A percentile compares a stretch with the other conserved stretches of the same genome.
Evolutionary conservation across 2,113 vertebrate genomes (phyloP).

Genomic region (Coregonus clupeaformis): DNA sequence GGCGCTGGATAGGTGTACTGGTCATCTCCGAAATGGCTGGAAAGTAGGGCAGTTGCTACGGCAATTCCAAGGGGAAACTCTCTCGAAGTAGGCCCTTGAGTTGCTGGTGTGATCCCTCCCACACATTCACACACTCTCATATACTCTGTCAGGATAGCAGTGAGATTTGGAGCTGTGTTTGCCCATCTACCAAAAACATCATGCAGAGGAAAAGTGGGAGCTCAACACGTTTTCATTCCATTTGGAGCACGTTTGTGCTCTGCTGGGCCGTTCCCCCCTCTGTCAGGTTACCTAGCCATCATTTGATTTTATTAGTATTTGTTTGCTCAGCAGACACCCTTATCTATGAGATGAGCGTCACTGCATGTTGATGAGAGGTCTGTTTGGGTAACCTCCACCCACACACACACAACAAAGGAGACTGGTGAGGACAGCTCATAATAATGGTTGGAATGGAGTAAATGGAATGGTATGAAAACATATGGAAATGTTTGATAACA

Average conservation of each 20-base stretch:
- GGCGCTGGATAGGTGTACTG: conserved; percentile 42
- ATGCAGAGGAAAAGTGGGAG: no score
- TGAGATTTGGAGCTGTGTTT: conserved; percentile 32
- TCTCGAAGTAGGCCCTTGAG: conserved; percentile 56
- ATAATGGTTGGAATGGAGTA: conserved; percentile 27
- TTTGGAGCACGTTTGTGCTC: conserved; percentile 42
- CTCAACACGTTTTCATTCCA: background rate
- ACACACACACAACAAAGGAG: conserved; percentile 10
- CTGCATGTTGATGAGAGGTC: conserved; percentile 30
- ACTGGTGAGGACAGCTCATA: background rate
- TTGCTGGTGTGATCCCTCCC: conserved; percentile 12
- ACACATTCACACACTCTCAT: conserved; percentile 31
- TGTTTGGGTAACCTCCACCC: conserved; percentile 51
- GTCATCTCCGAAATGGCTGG: conserved; percentile 56
- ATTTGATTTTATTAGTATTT: conserved; percentile 52
- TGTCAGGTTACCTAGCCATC: conserved; percentile 31
- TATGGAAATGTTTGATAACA: background rate
- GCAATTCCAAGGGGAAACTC: conserved; percentile 57
- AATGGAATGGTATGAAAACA: conserved; percentile 1
- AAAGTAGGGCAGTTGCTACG: conserved; percentile 63
- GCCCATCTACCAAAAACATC: no score
- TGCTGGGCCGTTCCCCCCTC: conserved; percentile 29
- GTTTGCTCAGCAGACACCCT: conserved; percentile 31
- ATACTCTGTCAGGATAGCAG: conserved; percentile 34
- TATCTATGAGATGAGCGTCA: conserved; percentile 42